These are phyloP conservation scores for Orussus abietinus DNA, from an alignment of 1,140 invertebrate species.

Conservation along the genomic window DNA sequence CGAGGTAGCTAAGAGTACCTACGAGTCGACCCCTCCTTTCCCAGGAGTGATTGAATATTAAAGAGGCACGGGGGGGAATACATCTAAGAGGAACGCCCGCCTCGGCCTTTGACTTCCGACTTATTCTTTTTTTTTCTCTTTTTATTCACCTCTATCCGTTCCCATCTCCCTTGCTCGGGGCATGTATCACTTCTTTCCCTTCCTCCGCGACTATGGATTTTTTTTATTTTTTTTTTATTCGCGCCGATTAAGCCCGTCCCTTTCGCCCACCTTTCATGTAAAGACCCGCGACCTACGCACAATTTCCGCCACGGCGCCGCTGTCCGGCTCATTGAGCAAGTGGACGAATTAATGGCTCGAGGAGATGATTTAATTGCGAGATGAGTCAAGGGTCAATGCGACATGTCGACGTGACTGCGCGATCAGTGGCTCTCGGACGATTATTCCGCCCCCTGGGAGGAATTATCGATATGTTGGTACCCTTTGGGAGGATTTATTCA, in stretches of 20 bases:
- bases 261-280: constrained; percentile 18
- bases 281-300: constrained; percentile 28
- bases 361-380: constrained; percentile 42
- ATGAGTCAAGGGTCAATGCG: constrained; percentile 26
- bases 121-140: too few species aligned
- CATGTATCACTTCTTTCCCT: background rate
- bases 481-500: too few species aligned
- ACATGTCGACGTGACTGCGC: constrained; percentile 13
- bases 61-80: too few species aligned
- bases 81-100: too few species aligned
- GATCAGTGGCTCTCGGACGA: constrained; percentile 6
- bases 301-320: constrained; percentile 29
- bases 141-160: too few species aligned
- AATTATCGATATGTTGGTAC: too few species aligned
- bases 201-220: constrained; percentile 7
- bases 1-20: too few species aligned
- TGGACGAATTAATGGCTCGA: constrained; percentile 26
- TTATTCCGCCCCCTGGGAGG: too few species aligned
- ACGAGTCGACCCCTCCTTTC: too few species aligned
- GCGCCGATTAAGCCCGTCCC: constrained; percentile 16
- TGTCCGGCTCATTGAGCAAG: constrained; percentile 20
- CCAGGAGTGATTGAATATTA: too few species aligned
- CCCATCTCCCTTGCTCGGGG: background rate
- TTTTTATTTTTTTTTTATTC: constrained; percentile 7
- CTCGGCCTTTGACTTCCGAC: too few species aligned